phyloP scores from a whole-genome alignment of 2,888 invertebrate species.

The Nymphalis c-album region DNA sequence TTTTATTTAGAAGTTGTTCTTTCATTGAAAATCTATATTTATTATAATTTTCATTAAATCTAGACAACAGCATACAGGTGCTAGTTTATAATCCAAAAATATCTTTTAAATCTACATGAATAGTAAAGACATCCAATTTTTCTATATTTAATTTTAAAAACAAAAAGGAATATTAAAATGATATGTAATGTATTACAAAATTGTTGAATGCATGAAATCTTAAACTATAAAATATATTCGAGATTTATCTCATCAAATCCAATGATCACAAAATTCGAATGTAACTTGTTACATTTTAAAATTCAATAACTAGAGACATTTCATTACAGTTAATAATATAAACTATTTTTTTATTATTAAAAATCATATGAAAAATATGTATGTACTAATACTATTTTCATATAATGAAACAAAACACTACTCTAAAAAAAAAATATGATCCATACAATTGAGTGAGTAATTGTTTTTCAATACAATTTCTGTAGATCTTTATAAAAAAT shows the following conservation, averaged over 20 bases:
- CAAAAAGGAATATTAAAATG: slow-evolving; percentile 35
- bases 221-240: slow-evolving; percentile 40
- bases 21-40: not conserved
- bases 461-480: not conserved
- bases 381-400: slow-evolving; percentile 1
- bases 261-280: slow-evolving; percentile 41
- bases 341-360: not conserved
- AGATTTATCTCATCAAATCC: slow-evolving; percentile 54
- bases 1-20: slow-evolving; percentile 1
- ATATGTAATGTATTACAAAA: slow-evolving; percentile 48
- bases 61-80: not conserved
- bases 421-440: slow-evolving; percentile 1
- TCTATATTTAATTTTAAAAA: slow-evolving; percentile 19
- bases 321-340: not conserved
- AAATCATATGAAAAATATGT: slow-evolving; percentile 3
- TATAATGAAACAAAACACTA: slow-evolving; percentile 6
- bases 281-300: slow-evolving; percentile 5
- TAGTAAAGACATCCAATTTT: not conserved
- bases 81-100: not conserved
- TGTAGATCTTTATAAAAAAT: not conserved
- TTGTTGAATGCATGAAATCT: slow-evolving; percentile 36
- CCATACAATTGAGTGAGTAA: not conserved
- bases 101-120: not conserved
- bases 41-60: not conserved
- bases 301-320: not conserved